Conservation (phyloP, 2,113 vertebrate species). For the Coracopsis vasa region DNA sequence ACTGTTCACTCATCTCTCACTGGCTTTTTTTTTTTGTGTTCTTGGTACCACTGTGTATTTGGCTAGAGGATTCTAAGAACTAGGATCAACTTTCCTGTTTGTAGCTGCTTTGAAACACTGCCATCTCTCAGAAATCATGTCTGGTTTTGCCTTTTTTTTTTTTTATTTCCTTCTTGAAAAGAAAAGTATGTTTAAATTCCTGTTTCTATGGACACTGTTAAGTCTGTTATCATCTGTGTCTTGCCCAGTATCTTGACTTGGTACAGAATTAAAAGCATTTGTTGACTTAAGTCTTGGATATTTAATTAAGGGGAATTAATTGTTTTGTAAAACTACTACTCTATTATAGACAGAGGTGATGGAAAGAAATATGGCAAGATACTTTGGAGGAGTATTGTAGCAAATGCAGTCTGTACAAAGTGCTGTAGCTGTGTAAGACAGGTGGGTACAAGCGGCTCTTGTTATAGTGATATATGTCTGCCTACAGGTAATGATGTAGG, state of each 20-base stretch:
- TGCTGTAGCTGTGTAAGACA: not conserved
- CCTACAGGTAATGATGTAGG: not conserved
- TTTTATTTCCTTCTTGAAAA: not conserved
- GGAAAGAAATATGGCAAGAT: not conserved
- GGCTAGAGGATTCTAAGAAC: not conserved
- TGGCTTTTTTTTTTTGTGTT: not conserved
- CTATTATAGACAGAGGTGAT: not conserved
- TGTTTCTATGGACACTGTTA: not conserved
- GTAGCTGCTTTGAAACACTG: not conserved
- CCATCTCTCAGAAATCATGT: not conserved
- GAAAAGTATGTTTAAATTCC: not conserved
- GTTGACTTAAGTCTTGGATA: not conserved
- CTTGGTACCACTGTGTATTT: not conserved
- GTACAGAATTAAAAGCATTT: not conserved
- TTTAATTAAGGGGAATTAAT: not conserved
- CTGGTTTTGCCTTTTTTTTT: not conserved
- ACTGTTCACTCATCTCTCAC: not conserved
- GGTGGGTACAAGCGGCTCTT: not conserved
- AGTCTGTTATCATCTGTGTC: not conserved
- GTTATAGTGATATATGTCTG: not conserved
- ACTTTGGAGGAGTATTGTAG: not conserved
- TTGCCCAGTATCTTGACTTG: not conserved
- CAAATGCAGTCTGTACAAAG: not conserved
- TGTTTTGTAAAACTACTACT: not conserved
- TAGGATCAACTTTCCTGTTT: not conserved